These are phyloP conservation scores for Mixornis gularis DNA, from an alignment of 2,113 vertebrate genomes.

Conservation along the genomic window DNA sequence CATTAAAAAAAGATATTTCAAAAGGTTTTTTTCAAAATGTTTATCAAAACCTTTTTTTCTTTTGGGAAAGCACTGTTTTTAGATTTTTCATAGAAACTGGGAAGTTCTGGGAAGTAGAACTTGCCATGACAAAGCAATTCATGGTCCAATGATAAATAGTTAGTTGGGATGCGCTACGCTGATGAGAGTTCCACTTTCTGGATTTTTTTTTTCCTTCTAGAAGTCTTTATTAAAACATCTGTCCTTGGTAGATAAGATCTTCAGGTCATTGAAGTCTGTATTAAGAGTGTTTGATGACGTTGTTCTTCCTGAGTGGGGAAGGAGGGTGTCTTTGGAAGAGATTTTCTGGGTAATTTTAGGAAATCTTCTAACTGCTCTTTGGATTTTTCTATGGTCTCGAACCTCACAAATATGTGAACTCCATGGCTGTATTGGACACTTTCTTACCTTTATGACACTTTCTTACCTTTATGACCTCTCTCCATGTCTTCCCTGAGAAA, in stretches of 20 bases:
- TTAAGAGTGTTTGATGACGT: background rate
- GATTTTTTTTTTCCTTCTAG: background rate
- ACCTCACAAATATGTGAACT: background rate
- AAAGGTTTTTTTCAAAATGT: background rate
- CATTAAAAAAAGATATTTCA: background rate
- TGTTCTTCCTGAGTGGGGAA: background rate
- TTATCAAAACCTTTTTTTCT: background rate
- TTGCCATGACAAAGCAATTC: background rate
- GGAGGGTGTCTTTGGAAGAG: background rate
- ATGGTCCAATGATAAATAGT: accelerated
- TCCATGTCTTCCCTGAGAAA: background rate
- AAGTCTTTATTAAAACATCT: background rate
- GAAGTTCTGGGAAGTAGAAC: background rate
- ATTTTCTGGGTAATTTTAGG: background rate
- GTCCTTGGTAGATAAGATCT: background rate
- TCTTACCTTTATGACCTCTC: background rate
- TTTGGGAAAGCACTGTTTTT: background rate
- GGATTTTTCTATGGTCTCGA: background rate
- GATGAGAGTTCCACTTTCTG: background rate
- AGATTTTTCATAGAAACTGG: background rate
- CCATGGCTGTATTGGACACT: background rate
- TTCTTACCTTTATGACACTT: background rate
- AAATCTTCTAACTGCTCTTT: background rate
- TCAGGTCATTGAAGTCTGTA: background rate
- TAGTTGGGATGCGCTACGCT: background rate